These are phyloP conservation scores for Drosophila melanogaster DNA, from an alignment of 1,140 invertebrate species.

Conservation along the genomic window Release_6_plus_ISO1_MT NT_033779.5:7317501-7318000, in stretches of 20 bases:
- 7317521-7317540: too few relatives aligned
- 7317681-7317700: conserved; percentile 80
- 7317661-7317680: conserved; percentile 66
- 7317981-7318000: neutral
- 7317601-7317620: conserved; percentile 44
- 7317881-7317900: conserved; percentile 77
- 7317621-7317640: conserved; percentile 65
- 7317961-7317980: conserved; percentile 12
- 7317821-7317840: conserved; percentile 22
- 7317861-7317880: conserved; percentile 78
- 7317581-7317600: neutral
- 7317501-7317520: too few relatives aligned
- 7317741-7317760: conserved; percentile 49
- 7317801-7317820: conserved; percentile 67
- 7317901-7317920: conserved; percentile 72
- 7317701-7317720: conserved; percentile 83
- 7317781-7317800: conserved; percentile 83
- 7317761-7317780: conserved; percentile 78
- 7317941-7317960: conserved; percentile 64
- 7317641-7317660: conserved; percentile 53
- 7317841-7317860: conserved; percentile 38
- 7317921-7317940: conserved; percentile 25
- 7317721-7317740: conserved; percentile 59
- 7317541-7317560: too few relatives aligned
- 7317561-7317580: neutral